Evolutionary conservation across 2,888 invertebrate species (phyloP), one percentile per base, ranked within the genome.

Genomic region (Orthosia cruda): DNA sequence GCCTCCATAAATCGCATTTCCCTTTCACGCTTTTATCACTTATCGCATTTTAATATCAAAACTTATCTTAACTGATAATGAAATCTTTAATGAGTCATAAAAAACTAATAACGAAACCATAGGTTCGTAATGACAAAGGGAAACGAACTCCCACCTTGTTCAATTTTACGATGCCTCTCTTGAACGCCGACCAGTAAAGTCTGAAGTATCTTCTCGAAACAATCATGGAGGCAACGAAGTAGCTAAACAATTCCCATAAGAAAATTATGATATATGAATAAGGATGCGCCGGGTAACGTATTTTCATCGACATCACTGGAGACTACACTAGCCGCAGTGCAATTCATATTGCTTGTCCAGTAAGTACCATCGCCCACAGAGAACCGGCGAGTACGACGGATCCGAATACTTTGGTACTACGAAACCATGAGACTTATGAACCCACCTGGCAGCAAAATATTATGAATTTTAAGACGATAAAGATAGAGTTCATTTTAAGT

Each of bases 341-440:
- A 93, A 94, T 94, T 94, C 94, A 95, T 95, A 95, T 94, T 94
- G 93, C 94, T 92, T 95, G 95, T 94, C 95, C 95, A 93, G 93
- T 90, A 91, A 93, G 93, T 90, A 91, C 90, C 77, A 71, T 88
- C 96, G 95, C 96, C 96, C 95, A 96, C 95, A 93, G 95, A 90
- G 94, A 91, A 85, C 87, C 84, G 82, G 83, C 57, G 79, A 86
- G 85, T 88, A 89, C 92, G 89, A 90, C 89, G 92, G 89, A 92
- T 91, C 87, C 91, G 85, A 91, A 91, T 87, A 88, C 89, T 89
- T 63, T 54, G 61, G 18, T 47, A 57, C 83, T 74, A 20, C n/a
- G 13, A 55, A 15, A 70, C 32, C 2, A 65, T 74, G 23, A 40
- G 73, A 16, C 71, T n/a, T 67, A 83, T 54, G 0, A 45, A 15